Base-by-base conservation (phyloP, 37 sponge, comb jelly and placozoan species). In the Agelas oroides region DNA sequence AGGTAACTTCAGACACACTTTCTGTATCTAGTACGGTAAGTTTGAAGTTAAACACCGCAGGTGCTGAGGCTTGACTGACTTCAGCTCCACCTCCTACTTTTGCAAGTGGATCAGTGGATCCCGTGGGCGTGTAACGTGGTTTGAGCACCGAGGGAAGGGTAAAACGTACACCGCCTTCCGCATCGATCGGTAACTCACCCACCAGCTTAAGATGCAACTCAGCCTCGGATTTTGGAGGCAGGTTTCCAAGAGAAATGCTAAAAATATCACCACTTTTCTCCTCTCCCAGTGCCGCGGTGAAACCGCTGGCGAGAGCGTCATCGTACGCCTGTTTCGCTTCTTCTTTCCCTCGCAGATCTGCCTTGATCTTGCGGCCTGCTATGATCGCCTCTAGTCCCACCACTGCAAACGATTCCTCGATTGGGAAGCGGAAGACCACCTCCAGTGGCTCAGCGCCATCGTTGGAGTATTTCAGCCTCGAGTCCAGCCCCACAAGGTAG, bases 211-310 rank as follows among this genome's bases (percentile, higher is more conserved):
- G 70, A 53, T 74, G 56, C 36, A 94, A 21, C 63, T 89, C 68
- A 23, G 91, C 94, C 15, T 84, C 79, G 25, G 68, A 75, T 36
- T 77, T 57, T 17, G 91, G 88, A 40, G 94, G 91, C 24, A 94
- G 85, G 57, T 94, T 94, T 18, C 94, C 94, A 27, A 94, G 85
- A 55, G 74, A 64, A 38, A 94, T 74, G 59, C 88, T 89, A 79
- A 95, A 80, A 30, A 95, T 92, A 81, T 95, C 96, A 53, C 85
- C 85, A 1, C 69, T 55, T 70, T 87, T 82, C 69, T 95, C 89
- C 59, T 95, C 91, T 16, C 55, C 93, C 6, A 87, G 41, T 2
- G 86, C 84, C 52, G 96, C 96, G 74, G 93, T 87, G 55, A 53
- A 37, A 1, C 92, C 96, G 38, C 90, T 80, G 54, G 90, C 79